phyloP scores from a whole-genome alignment of 2,797 vertebrate genomes.

The Brachymystax lenok region DNA sequence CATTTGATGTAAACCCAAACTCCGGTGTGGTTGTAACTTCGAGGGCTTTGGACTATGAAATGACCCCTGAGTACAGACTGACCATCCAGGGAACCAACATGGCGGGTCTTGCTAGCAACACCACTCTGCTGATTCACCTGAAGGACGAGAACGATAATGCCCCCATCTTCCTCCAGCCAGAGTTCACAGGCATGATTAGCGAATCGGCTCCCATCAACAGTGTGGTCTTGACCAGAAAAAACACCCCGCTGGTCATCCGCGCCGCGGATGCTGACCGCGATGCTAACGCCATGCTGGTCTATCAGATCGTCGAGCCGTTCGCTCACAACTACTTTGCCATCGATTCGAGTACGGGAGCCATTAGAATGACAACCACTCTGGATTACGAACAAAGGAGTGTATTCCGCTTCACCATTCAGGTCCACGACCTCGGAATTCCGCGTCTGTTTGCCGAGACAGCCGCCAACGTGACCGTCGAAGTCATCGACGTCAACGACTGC shows the following conservation, averaged over 20 bases:
- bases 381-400: slow-evolving; percentile 88
- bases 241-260: slow-evolving; percentile 89
- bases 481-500: slow-evolving; percentile 94
- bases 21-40: slow-evolving; percentile 91
- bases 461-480: slow-evolving; percentile 91
- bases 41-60: slow-evolving; percentile 89
- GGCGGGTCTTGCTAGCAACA: slow-evolving; percentile 88
- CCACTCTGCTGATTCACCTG: slow-evolving; percentile 85
- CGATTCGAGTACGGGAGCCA: slow-evolving; percentile 93
- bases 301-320: slow-evolving; percentile 94
- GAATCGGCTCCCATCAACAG: slow-evolving; percentile 89
- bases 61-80: slow-evolving; percentile 79
- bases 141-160: slow-evolving; percentile 95
- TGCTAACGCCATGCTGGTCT: slow-evolving; percentile 90
- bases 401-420: slow-evolving; percentile 95
- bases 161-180: slow-evolving; percentile 83
- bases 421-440: slow-evolving; percentile 89
- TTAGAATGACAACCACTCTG: slow-evolving; percentile 83
- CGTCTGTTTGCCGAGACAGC: slow-evolving; percentile 87
- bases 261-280: slow-evolving; percentile 89
- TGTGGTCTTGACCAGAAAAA: slow-evolving; percentile 86
- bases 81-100: slow-evolving; percentile 94
- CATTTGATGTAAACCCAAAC: slow-evolving; percentile 92
- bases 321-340: slow-evolving; percentile 91
- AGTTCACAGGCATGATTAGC: slow-evolving; percentile 89